Evolutionary conservation across 2,113 vertebrate species (phyloP).

Genomic region (Centropus bengalensis): DNA sequence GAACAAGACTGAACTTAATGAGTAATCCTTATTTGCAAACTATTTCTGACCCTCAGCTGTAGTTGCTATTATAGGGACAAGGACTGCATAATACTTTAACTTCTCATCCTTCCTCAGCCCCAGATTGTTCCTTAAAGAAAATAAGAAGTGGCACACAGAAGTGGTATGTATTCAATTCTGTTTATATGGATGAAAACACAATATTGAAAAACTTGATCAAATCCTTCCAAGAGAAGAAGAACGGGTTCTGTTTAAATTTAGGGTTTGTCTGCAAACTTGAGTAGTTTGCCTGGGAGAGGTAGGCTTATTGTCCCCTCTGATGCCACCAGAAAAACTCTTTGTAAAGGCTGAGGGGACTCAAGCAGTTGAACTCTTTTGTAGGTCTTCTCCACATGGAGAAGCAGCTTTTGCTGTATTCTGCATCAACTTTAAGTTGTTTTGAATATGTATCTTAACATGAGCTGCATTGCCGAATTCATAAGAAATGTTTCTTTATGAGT

Average conservation of each 20-base stretch:
- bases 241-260: neutral
- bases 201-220: neutral
- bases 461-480: neutral
- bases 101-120: neutral
- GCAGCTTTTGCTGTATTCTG: neutral
- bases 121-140: neutral
- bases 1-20: neutral
- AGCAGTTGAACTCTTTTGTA: neutral
- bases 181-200: neutral
- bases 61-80: neutral
- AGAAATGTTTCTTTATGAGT: neutral
- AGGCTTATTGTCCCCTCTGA: neutral
- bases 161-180: neutral
- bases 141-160: neutral
- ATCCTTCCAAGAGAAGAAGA: neutral
- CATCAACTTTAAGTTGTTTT: neutral
- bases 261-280: neutral
- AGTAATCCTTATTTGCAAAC: neutral
- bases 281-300: neutral
- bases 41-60: neutral
- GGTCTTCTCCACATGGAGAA: neutral
- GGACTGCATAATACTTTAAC: neutral
- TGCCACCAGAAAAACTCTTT: neutral
- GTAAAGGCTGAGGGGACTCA: neutral
- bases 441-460: neutral